Conservation (phyloP, 2,113 vertebrate genomes). For the Macrotis lagotis region DNA sequence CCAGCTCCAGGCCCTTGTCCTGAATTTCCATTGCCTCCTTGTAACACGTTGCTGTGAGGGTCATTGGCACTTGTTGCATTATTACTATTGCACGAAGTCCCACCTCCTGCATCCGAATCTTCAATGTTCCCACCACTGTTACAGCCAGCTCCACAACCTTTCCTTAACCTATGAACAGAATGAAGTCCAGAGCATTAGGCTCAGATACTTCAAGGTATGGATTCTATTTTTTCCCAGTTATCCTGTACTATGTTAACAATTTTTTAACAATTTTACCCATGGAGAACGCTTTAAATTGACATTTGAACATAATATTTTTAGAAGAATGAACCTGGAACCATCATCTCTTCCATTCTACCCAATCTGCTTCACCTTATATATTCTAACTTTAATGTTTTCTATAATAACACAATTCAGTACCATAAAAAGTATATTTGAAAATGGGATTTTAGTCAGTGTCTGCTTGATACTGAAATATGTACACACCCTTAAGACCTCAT, state of each 20-base stretch:
- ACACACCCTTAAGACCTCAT: neutral
- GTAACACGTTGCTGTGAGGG: slow-evolving; percentile 89
- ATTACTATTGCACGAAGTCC: slow-evolving; percentile 90
- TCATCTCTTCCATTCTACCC: neutral
- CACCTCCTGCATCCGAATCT: slow-evolving; percentile 93
- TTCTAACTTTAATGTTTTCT: neutral
- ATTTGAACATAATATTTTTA: slow-evolving; percentile 5
- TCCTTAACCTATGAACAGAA: slow-evolving; percentile 88
- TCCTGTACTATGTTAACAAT: neutral
- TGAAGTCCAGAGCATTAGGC: neutral
- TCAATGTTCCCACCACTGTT: slow-evolving; percentile 99
- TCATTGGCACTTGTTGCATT: slow-evolving; percentile 88
- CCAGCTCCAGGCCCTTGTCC: slow-evolving; percentile 86
- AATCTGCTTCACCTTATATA: neutral
- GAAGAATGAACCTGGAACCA: slow-evolving; percentile 11
- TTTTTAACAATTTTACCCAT: neutral
- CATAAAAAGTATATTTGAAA: neutral
- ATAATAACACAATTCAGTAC: neutral
- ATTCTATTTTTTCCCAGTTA: neutral
- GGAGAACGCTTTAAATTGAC: neutral
- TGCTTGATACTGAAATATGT: neutral
- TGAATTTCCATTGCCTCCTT: slow-evolving; percentile 80
- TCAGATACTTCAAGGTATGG: neutral
- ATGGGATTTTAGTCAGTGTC: neutral
- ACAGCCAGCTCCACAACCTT: slow-evolving; percentile 98